Evolutionary conservation across 2,113 vertebrate species (phyloP), one percentile per base, ranked within the genome.

Genomic region (Lophochroa leadbeateri): DNA sequence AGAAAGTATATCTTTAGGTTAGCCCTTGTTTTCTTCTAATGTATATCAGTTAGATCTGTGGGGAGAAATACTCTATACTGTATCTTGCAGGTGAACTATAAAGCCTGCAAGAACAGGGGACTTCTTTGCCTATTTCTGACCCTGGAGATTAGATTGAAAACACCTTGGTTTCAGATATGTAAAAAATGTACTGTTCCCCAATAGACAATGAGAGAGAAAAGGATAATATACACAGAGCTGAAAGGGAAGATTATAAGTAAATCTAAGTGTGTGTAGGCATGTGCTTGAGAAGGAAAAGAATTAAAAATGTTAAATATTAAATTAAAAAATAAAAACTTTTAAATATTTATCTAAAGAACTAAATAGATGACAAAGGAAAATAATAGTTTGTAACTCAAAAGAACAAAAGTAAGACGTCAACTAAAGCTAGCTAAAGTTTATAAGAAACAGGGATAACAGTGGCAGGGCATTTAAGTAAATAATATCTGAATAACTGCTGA

Each of bases 1-100:
- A 90, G 81, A 84, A 97, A 58, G 94, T 96, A 95, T 69, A 77
- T 63, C 82, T 79, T 85, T 92, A 86, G 55, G 44, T 95, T 97
- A 88, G 83, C 69, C 55, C 29, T 74, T 76, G 71, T 94, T 95
- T 96, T 81, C 89, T 82, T 55, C 44, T 92, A 79, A 95, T 37
- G 29, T 71, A 58, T 88, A 92, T 70, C 64, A 70, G 57, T 64
- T 78, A 82, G 67, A 92, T 92, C 71, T 94, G 71, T 61, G 87
- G 47, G 70, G 86, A 94, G 29, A 97, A 90, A 96, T 92, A 87
- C 67, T 65, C 83, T 88, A 44, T 82, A 85, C 39, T 71, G 20
- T 35, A 20, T 82, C 52, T 77, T 46, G 46, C 9, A 93, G 49
- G 77, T 68, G 49, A 79, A 67, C 76, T 93, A 91, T 72, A 88